Conservation (phyloP, 30 jellyfish, hydroid and myxozoan genomes). For the Hydractinia echinata region DNA sequence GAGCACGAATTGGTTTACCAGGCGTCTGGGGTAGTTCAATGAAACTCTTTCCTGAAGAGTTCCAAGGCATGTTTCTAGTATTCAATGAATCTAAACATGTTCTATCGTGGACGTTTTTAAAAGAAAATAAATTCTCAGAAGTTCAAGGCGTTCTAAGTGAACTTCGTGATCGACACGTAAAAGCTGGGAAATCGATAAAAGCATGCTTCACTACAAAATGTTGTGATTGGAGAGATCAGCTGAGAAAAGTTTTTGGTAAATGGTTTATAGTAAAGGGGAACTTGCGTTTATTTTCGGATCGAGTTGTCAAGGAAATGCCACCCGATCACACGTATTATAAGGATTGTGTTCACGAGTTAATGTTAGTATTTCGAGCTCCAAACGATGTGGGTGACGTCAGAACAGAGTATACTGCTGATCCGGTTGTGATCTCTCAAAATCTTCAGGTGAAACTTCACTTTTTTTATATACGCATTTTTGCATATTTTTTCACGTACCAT, state of each 20-base stretch:
- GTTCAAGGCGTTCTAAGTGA: constrained; percentile 51
- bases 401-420: constrained; percentile 64
- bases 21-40: constrained; percentile 88
- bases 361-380: constrained; percentile 78
- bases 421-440: constrained; percentile 47
- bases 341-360: constrained; percentile 67
- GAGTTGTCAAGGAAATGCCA: constrained; percentile 42
- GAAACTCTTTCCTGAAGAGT: constrained; percentile 37
- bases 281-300: constrained; percentile 31
- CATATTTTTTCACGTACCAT: no score
- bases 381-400: constrained; percentile 63
- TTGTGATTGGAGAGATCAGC: constrained; percentile 74
- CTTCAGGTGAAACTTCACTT: constrained; percentile 23
- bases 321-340: constrained; percentile 50
- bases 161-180: constrained; percentile 70
- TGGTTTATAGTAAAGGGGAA: constrained; percentile 68
- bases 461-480: neutral
- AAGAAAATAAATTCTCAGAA: constrained; percentile 53
- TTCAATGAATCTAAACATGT: constrained; percentile 86
- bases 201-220: constrained; percentile 83
- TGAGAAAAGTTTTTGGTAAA: constrained; percentile 61
- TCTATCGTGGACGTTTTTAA: constrained; percentile 79
- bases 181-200: constrained; percentile 53
- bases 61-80: constrained; percentile 56
- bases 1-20: constrained; percentile 77